Conservation (phyloP, 2,113 vertebrate genomes). For the Silurus glanis region DNA sequence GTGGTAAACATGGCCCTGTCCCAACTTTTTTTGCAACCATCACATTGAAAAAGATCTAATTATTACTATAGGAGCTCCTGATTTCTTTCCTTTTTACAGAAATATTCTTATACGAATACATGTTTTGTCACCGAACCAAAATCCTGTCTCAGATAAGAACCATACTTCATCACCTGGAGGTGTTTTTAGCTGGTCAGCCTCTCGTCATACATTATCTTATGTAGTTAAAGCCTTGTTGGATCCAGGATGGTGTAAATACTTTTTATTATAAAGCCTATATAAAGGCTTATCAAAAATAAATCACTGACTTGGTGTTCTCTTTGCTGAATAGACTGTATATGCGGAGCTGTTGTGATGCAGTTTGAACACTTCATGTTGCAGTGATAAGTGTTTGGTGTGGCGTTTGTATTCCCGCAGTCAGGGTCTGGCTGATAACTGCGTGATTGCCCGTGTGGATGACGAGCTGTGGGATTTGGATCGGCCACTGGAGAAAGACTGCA, state of each 20-base stretch:
- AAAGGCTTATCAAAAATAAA: background rate
- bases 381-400: background rate
- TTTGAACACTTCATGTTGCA: background rate
- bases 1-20: no score
- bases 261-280: background rate
- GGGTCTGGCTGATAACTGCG: slow-evolving; percentile 87
- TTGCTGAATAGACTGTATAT: background rate
- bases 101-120: background rate
- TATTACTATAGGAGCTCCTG: background rate
- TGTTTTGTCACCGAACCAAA: background rate
- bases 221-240: background rate
- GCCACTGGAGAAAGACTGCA: slow-evolving; percentile 85
- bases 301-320: background rate
- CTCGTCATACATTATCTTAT: background rate
- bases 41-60: no score
- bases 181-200: background rate
- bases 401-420: slow-evolving; percentile 70
- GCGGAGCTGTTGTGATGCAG: background rate
- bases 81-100: background rate
- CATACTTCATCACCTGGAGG: background rate
- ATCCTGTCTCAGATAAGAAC: background rate
- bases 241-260: background rate
- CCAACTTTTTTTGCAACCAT: no score
- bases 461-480: slow-evolving; percentile 93
- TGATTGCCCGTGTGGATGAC: slow-evolving; percentile 88